Evolutionary conservation across 1,140 invertebrate genomes (phyloP).

Genomic region (Drosophila watanabei): DNA sequence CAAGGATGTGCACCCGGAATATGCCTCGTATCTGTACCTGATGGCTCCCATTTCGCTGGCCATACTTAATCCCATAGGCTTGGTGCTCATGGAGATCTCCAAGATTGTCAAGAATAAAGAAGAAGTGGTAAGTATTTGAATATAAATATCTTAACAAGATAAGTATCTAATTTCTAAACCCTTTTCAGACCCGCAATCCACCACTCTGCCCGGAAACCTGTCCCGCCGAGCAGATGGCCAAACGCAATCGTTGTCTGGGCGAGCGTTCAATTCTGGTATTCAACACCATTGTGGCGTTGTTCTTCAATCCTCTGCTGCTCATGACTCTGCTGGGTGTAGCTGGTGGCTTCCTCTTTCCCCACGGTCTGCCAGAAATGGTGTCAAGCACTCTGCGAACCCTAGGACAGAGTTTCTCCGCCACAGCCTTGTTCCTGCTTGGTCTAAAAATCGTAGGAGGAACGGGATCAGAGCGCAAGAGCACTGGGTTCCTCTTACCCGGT

Average conservation of each 20-base stretch:
- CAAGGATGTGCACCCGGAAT: slow-evolving; percentile 93
- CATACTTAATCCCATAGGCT: slow-evolving; percentile 96
- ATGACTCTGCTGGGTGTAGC: slow-evolving; percentile 97
- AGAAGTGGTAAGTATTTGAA: slow-evolving; percentile 50
- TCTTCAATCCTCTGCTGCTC: slow-evolving; percentile 95
- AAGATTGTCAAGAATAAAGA: slow-evolving; percentile 86
- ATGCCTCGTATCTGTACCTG: slow-evolving; percentile 95
- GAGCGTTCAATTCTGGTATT: slow-evolving; percentile 84
- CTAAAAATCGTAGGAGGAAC: slow-evolving; percentile 96
- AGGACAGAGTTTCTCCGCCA: slow-evolving; percentile 95
- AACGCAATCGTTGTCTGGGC: slow-evolving; percentile 68
- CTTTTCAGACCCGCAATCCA: slow-evolving; percentile 57
- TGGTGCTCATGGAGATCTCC: slow-evolving; percentile 95
- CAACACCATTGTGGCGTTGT: slow-evolving; percentile 89
- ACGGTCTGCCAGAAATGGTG: slow-evolving; percentile 91
- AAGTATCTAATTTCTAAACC: background rate
- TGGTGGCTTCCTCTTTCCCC: slow-evolving; percentile 93
- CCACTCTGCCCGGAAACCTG: slow-evolving; percentile 77
- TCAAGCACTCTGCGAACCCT: slow-evolving; percentile 92
- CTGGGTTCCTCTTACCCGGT: slow-evolving; percentile 89
- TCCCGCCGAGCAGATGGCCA: slow-evolving; percentile 74
- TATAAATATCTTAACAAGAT: background rate
- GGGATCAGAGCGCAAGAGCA: slow-evolving; percentile 86
- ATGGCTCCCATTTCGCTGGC: slow-evolving; percentile 97
- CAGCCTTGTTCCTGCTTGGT: slow-evolving; percentile 96